Evolutionary conservation across 2,113 vertebrate species (phyloP).

Genomic region (Microtus montanus): DNA sequence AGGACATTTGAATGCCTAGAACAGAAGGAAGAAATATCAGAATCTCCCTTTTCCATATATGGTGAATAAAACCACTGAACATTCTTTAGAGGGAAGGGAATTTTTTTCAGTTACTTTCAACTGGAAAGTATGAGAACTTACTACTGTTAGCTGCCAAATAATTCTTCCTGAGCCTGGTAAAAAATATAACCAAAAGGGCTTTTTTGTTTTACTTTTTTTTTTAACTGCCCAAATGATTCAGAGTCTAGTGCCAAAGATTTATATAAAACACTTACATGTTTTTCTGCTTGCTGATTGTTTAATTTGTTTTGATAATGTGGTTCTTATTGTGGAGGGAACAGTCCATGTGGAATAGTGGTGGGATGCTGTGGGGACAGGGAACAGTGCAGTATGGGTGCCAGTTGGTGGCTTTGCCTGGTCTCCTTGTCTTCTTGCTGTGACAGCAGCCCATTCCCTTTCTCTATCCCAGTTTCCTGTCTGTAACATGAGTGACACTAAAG

Average conservation of each 20-base stretch:
- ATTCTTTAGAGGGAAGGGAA: constrained; percentile 77
- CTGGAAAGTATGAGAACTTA: constrained; percentile 86
- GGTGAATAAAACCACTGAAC: constrained; percentile 78
- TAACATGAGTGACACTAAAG: background rate
- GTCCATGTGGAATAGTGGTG: background rate
- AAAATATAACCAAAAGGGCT: constrained; percentile 68
- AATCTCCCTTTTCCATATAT: constrained; percentile 84
- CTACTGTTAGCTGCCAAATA: constrained; percentile 76
- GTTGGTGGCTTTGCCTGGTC: background rate
- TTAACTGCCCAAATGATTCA: constrained; percentile 49
- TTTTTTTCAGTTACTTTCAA: constrained; percentile 80
- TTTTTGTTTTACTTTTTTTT: constrained; percentile 17
- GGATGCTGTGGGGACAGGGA: background rate
- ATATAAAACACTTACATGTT: too few relatives aligned
- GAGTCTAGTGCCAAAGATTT: constrained; percentile 40
- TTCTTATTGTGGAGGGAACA: background rate
- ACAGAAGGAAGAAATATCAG: constrained; percentile 5
- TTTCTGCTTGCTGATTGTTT: constrained; percentile 35
- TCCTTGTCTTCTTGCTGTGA: background rate
- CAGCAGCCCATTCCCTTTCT: background rate
- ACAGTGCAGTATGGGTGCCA: rapidly evolving
- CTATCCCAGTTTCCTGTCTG: background rate
- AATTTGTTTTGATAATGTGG: background rate
- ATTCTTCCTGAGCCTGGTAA: constrained; percentile 72
- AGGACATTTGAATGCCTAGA: background rate